These are phyloP conservation scores for Berghia stephanieae DNA, from an alignment of 1,140 invertebrate species.

Conservation along the genomic window DNA sequence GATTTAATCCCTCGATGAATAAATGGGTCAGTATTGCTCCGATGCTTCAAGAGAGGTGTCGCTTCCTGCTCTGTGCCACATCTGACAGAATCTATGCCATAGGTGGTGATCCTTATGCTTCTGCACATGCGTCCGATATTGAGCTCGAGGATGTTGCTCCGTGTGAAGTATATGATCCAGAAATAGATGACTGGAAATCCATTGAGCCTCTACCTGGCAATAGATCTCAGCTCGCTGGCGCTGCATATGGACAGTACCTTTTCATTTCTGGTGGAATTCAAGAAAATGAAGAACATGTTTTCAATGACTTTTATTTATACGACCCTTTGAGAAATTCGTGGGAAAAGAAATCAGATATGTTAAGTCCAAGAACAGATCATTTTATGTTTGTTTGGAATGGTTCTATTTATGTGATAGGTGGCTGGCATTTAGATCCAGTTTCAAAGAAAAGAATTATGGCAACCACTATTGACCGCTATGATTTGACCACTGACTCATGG, in stretches of 20 bases:
- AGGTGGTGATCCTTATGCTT: constrained; percentile 69
- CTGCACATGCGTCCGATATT: constrained; percentile 39
- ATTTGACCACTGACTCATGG: constrained; percentile 73
- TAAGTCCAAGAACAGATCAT: constrained; percentile 77
- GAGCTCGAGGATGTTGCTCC: constrained; percentile 66
- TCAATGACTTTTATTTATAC: constrained; percentile 73
- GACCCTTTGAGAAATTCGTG: constrained; percentile 71
- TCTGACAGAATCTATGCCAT: constrained; percentile 75
- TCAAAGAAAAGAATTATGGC: constrained; percentile 72
- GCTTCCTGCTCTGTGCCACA: constrained; percentile 77
- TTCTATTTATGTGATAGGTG: constrained; percentile 76
- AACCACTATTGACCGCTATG: constrained; percentile 77
- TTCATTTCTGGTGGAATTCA: constrained; percentile 75
- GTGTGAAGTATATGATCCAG: constrained; percentile 75
- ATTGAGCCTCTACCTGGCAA: constrained; percentile 71
- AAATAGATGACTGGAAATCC: constrained; percentile 72
- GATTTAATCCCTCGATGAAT: constrained; percentile 73
- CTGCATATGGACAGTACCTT: constrained; percentile 68
- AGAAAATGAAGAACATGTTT: constrained; percentile 67
- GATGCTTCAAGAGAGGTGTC: constrained; percentile 76
- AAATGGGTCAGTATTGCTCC: constrained; percentile 78
- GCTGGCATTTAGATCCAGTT: constrained; percentile 75
- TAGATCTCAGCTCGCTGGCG: constrained; percentile 76
- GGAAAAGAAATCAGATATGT: constrained; percentile 71
- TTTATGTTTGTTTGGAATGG: constrained; percentile 73